Conservation (phyloP, 2,113 vertebrate species). For the Oreochromis spilurus region DNA sequence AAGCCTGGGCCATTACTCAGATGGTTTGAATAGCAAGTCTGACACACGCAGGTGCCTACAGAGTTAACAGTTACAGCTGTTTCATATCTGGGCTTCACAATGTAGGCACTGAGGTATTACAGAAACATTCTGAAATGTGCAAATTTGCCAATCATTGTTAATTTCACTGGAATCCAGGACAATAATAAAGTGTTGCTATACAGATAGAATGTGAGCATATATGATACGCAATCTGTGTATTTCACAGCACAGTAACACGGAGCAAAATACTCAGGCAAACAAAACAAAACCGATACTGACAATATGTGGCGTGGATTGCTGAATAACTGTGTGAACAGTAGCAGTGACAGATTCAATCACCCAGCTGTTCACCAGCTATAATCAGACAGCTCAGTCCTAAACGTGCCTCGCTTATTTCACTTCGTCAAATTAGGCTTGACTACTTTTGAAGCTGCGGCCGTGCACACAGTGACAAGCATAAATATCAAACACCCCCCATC, state of each 20-base stretch:
- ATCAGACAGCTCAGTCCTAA: conserved; percentile 5
- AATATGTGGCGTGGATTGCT: background rate
- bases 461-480: background rate
- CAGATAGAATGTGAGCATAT: background rate
- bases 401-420: background rate
- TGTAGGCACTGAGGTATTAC: background rate
- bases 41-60: background rate
- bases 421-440: background rate
- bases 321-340: background rate
- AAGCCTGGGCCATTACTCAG: background rate
- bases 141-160: background rate
- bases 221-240: background rate
- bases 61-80: background rate
- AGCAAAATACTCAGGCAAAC: background rate
- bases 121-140: background rate
- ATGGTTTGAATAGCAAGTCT: background rate
- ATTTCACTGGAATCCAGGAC: background rate
- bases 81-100: background rate
- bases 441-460: background rate
- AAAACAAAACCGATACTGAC: background rate
- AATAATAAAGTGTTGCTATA: background rate
- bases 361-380: background rate
- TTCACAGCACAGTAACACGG: background rate
- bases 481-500: background rate
- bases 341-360: background rate